Conservation (phyloP, 92 coral and sea anemone species). For the Scolanthus callimorphus region DNA sequence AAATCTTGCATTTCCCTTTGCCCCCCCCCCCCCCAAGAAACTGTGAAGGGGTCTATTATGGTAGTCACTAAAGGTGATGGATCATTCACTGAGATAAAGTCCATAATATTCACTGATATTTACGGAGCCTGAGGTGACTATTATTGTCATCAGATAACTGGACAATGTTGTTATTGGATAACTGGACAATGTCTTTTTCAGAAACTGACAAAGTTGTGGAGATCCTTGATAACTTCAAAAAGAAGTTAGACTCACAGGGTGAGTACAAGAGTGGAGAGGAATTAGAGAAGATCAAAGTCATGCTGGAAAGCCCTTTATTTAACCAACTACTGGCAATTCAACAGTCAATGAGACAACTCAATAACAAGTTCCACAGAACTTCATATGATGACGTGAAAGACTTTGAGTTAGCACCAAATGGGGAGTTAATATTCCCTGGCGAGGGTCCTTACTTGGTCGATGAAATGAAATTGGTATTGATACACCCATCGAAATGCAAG, state of each 20-base stretch:
- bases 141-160: too few relatives aligned
- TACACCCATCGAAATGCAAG: neutral
- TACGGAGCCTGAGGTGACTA: too few relatives aligned
- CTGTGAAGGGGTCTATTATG: too few relatives aligned
- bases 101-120: too few relatives aligned
- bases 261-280: conserved; percentile 74
- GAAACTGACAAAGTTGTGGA: conserved; percentile 85
- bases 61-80: too few relatives aligned
- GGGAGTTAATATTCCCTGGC: conserved; percentile 78
- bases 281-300: conserved; percentile 72
- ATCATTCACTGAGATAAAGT: too few relatives aligned
- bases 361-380: conserved; percentile 45
- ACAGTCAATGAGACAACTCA: conserved; percentile 80
- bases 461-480: conserved; percentile 9
- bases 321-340: conserved; percentile 83
- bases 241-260: conserved; percentile 74
- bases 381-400: conserved; percentile 64
- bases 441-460: conserved; percentile 11
- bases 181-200: too few relatives aligned
- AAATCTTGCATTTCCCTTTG: too few relatives aligned
- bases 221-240: conserved; percentile 80
- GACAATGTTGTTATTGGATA: too few relatives aligned
- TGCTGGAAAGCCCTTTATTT: conserved; percentile 91
- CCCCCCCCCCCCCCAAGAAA: too few relatives aligned
- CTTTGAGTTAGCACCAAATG: conserved; percentile 90